Evolutionary conservation across 2,888 invertebrate species (phyloP), one percentile per base, ranked within the genome.

Genomic region (Caenorhabditis drosophilae): DNA sequence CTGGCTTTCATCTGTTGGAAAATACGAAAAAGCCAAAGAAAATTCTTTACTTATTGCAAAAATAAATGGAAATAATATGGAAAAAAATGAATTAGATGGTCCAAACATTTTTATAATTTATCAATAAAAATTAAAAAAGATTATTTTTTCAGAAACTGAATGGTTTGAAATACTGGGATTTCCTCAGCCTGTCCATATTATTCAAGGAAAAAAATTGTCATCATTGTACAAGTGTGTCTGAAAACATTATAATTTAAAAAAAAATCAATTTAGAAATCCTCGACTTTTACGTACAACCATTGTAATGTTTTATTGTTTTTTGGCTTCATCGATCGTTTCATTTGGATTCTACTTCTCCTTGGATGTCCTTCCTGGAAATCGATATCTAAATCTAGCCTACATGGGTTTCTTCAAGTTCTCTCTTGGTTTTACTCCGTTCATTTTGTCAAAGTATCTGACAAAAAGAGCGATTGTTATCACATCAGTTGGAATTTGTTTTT

Each of bases 301-400:
- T n/a, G 71, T 76, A 0, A 70, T 81, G 47, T 63, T 61, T 35
- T 81, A 77, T 56, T 78, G 78, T 50, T 81, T 82, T 59, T 34
- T 75, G 11, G 72, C 77, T 1, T 73, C 79, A 0, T 73, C 75
- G 4, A 63, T 73, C 35, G 72, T 73, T 27, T 73, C 75, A 2
- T 75, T 73, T 35, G 75, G 75, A 20, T 71, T 50, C 31, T 82
- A 80, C 53, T 80, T 78, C 42, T 69, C 67, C 11, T 47, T 79
- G 7, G 81, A 80, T 35, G 62, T 66, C 16, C 51, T 81, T n/a
- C 75, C 79, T 7, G 81, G 81, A n/a, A 75, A 73, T 48, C 73
- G 79, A n/a, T 80, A 67, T 38, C 16, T 54, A 7, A 76, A 76
- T 48, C 54, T 75, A 31, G 68, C 61, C 0, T 11, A 64, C 0